Evolutionary conservation across 2,113 vertebrate genomes (phyloP).

Genomic region (Tetraodon nigroviridis): DNA sequence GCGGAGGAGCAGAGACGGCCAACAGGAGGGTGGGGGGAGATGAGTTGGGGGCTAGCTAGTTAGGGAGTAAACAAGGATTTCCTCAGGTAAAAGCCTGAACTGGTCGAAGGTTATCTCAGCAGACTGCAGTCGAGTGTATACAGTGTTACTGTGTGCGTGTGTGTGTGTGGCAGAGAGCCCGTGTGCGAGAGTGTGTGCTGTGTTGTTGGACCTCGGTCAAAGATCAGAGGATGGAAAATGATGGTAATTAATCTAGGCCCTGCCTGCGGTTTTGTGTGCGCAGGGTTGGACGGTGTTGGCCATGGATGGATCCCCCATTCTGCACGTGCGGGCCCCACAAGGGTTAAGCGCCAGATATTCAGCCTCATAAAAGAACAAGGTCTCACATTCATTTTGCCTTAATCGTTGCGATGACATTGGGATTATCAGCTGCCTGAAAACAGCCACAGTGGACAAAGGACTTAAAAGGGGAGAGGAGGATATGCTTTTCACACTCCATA

Average conservation of each 20-base stretch:
- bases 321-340: no score
- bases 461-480: no score
- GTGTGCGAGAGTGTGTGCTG: constrained; percentile 2
- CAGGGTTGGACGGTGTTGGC: neutral
- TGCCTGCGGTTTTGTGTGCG: constrained; percentile 3
- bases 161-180: neutral
- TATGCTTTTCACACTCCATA: no score
- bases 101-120: constrained; percentile 19
- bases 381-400: no score
- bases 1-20: constrained; percentile 29
- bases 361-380: no score
- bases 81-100: constrained; percentile 39
- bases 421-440: no score
- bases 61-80: constrained; percentile 54
- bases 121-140: neutral
- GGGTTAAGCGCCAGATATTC: no score
- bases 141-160: constrained; percentile 4
- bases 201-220: constrained; percentile 30
- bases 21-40: constrained; percentile 2
- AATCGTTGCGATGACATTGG: no score
- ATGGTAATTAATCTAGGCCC: constrained; percentile 15
- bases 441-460: no score
- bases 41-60: neutral
- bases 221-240: constrained; percentile 43
- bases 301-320: no score